These are phyloP conservation scores for Aulostomus chinensis DNA, from an alignment of 2,797 vertebrate species.

Conservation along the genomic window DNA sequence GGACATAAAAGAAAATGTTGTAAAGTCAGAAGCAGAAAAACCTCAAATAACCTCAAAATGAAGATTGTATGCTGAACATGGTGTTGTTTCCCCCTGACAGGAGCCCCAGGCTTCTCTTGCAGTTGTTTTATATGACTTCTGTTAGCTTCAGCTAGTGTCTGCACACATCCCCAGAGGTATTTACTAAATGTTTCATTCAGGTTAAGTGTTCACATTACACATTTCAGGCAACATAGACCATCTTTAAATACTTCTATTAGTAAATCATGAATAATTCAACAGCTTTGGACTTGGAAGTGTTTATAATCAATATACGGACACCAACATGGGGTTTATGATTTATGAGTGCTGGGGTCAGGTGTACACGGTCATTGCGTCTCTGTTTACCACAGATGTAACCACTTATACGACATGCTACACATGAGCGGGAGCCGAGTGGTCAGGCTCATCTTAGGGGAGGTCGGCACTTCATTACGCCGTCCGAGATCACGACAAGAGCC, in stretches of 20 bases:
- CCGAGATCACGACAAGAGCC: slow-evolving; percentile 33
- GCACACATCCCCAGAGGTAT: too few species aligned
- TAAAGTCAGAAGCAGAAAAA: too few species aligned
- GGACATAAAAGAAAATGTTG: too few species aligned
- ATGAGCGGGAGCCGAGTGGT: slow-evolving; percentile 13
- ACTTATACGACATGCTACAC: slow-evolving; percentile 27
- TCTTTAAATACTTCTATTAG: background rate
- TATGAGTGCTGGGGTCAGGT: slow-evolving; percentile 47
- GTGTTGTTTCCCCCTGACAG: too few species aligned
- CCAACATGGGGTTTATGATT: slow-evolving; percentile 52
- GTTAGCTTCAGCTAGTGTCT: slow-evolving; percentile 9
- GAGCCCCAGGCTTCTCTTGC: too few species aligned
- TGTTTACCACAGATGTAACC: slow-evolving; percentile 18
- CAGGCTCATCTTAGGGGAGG: slow-evolving; percentile 39
- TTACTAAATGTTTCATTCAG: slow-evolving; percentile 15
- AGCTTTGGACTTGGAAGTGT: slow-evolving; percentile 16
- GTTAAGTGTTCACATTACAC: slow-evolving; percentile 44
- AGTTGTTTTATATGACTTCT: too few species aligned
- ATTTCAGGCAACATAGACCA: slow-evolving; percentile 10
- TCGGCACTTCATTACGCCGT: slow-evolving; percentile 56
- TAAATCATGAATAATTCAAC: slow-evolving; percentile 53
- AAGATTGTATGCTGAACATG: too few species aligned
- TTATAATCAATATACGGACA: slow-evolving; percentile 48
- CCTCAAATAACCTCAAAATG: too few species aligned
- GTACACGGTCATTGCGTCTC: slow-evolving; percentile 10